Base-by-base conservation (phyloP, 2,113 vertebrate species). In the Aptenodytes forsteri region DNA sequence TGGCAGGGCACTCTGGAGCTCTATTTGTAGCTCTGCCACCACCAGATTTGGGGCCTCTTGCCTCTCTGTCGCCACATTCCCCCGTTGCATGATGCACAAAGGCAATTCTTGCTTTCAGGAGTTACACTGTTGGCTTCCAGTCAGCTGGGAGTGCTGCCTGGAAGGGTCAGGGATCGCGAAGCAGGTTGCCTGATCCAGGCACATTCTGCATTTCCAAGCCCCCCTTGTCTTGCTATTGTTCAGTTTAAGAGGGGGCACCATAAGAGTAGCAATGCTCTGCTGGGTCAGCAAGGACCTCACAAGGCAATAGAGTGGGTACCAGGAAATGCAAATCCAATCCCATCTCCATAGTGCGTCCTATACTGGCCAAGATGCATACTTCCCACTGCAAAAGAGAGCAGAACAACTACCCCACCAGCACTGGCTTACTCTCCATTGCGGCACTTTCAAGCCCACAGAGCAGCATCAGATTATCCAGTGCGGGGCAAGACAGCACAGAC, bases 71-170 rank as follows among this genome's bases (percentile, higher is more conserved):
- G 3, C 38, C 55, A 7, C 0, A 4, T 59, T 40, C 21, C 67
- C 30, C 75, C 6, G 2, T 1, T 55, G 46, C 21, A 66, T 0
- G 0, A 66, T 36, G 46, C 20, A 19, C 66, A 65, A 55, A 69
- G 36, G 44, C 58, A 89, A 32, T 64, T 66, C 29, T 49, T 59
- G 23, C 23, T 52, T 55, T 67, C 65, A 71, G 59, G 46, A 71
- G 26, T 62, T 49, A 50, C 2, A 30, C 25, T 34, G 54, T 16
- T 55, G 38, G n/a, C 52, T 82, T 62, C 34, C n/a, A 66, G 54
- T 52, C 61, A 78, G n/a, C 30, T n/a, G 56, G 11, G 17, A 61
- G 17, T 4, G 9, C 38, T 50, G 21, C 61, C 52, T 86, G 40
- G 29, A 69, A 62, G 64, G 7, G 29, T 77, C 44, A 62, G 49